Percentiles rank a stretch among this genome's conserved stretches.
Conservation (phyloP, 1,140 invertebrate species). For the Wiebesia pumilae region DNA sequence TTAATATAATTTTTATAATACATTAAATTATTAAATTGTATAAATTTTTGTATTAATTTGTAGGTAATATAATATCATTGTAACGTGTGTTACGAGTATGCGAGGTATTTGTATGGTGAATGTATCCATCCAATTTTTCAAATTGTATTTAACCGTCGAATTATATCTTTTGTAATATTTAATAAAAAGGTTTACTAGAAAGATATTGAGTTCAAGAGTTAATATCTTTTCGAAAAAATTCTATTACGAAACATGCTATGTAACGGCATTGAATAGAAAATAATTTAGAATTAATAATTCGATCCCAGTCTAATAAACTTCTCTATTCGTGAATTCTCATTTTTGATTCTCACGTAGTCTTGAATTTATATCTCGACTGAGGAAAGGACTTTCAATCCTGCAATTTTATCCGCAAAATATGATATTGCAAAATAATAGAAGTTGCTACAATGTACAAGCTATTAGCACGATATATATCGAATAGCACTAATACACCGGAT, state of each 20-base stretch:
- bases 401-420: not conserved
- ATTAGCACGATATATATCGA: not conserved
- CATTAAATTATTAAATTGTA: no score
- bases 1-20: no score
- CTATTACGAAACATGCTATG: not conserved
- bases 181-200: no score
- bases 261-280: not conserved
- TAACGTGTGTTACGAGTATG: no score
- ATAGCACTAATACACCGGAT: not conserved
- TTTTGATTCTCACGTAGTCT: not conserved
- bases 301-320: not conserved
- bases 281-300: not conserved
- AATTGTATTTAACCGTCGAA: no score
- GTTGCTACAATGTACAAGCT: not conserved
- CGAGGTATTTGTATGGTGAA: no score
- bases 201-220: not conserved
- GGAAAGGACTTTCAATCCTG: not conserved
- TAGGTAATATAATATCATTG: no score
- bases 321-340: not conserved
- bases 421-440: not conserved
- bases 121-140: no score
- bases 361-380: not conserved
- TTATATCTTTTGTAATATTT: no score
- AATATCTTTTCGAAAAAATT: not conserved
- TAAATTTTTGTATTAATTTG: no score